Base-by-base conservation (phyloP, 35 echinoderm and acorn worm species). In the Apostichopus parvimensis region DNA sequence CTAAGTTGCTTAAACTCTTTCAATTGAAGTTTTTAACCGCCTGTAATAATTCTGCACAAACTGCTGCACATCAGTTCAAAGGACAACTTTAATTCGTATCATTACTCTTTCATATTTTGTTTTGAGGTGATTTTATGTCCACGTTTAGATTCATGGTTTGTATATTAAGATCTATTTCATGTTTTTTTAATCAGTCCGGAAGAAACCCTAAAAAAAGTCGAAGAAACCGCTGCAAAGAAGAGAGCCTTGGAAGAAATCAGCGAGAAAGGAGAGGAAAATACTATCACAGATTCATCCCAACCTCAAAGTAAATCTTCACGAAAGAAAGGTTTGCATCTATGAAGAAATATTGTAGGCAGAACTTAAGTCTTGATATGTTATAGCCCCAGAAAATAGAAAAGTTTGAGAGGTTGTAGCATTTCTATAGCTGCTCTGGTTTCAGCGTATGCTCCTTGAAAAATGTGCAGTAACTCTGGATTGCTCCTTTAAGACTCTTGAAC, bases 201-300 rank as follows among this genome's bases (percentile, higher is more conserved):
- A 84, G 81, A 84, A 84, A 84, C 81, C 6, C 6, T 84, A 0
- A 84, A 84, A 21, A 84, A 84, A 84, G 56, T 56, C 1, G 56
- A 84, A 20, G 81, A 61, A 84, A 60, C 81, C 0, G 81, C 57
- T 5, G 81, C 21, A n/a, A 84, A 52, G 55, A 84, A 84, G 57
- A 84, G 81, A 84, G 57, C 55, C 6, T 6, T 84, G 55, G 28
- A 80, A 28, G 81, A 84, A 84, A 8, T 22, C 4, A 53, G 52
- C 15, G 81, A 23, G 14, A 15, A 58, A 58, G 54, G 53, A 25
- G 81, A 84, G 3, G 81, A 59, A 61, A 84, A 84, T 59, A 5
- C 17, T n/a, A 8, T 20, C 14, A 8, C 54, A 0, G 81, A 20
- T 24, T 15, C 13, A 84, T 6, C 4, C 6, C 28, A 60, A 75